A percentile compares a stretch with the other conserved stretches of the same genome.
Evolutionary conservation across 2,888 invertebrate genomes (phyloP).

Genomic region (Molorchus minor): DNA sequence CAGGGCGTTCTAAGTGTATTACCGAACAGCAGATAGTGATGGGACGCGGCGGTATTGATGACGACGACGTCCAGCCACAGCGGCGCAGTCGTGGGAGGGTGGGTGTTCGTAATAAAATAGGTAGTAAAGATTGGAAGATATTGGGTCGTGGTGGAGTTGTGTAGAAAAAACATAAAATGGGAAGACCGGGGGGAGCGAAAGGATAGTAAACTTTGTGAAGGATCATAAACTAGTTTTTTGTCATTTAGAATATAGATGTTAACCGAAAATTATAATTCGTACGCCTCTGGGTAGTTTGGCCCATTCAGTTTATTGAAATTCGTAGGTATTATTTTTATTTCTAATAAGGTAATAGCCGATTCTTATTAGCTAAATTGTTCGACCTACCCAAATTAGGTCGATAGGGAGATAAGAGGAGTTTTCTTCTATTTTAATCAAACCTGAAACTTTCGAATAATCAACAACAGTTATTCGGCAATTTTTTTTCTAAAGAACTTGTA

Average conservation of each 20-base stretch:
- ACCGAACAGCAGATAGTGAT: slow-evolving; percentile 57
- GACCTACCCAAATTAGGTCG: slow-evolving; percentile 13
- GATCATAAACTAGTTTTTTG: background rate
- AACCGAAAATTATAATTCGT: too few species aligned
- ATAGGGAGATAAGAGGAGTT: slow-evolving; percentile 11
- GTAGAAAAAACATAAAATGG: too few species aligned
- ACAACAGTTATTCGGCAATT: background rate
- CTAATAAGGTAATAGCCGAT: slow-evolving; percentile 55
- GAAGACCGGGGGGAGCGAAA: background rate
- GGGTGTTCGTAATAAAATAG: background rate
- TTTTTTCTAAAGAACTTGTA: too few species aligned
- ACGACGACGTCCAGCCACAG: slow-evolving; percentile 49
- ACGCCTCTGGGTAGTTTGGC: slow-evolving; percentile 41
- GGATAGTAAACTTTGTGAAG: background rate
- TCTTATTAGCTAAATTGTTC: slow-evolving; percentile 46
- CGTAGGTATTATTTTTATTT: slow-evolving; percentile 56
- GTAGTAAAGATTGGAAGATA: background rate
- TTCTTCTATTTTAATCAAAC: slow-evolving; percentile 8
- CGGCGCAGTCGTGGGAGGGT: slow-evolving; percentile 6
- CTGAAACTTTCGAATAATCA: slow-evolving; percentile 2
- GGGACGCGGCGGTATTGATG: slow-evolving; percentile 59
- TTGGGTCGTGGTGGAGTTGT: too few species aligned
- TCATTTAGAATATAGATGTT: background rate
- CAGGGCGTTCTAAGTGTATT: slow-evolving; percentile 61
- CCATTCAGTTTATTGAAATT: slow-evolving; percentile 59